phyloP scores from a whole-genome alignment of 2,797 vertebrate genomes.

The Chaunax sp. region DNA sequence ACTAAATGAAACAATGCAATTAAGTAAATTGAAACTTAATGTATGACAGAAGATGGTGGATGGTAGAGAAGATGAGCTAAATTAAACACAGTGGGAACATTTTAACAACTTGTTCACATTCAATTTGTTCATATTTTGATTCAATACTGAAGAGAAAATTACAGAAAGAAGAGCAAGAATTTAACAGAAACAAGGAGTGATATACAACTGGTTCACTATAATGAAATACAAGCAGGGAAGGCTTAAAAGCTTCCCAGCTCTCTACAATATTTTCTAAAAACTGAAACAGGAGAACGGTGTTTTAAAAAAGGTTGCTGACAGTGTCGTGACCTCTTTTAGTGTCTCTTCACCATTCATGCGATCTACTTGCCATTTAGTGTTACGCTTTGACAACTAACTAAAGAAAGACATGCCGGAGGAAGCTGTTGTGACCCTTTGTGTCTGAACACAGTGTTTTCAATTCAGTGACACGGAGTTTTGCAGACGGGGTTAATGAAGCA shows the following conservation, averaged over 20 bases:
- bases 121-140: constrained; percentile 25
- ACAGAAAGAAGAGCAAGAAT: constrained; percentile 18
- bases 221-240: constrained; percentile 14
- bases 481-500: constrained; percentile 1
- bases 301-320: neutral
- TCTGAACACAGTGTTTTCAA: neutral
- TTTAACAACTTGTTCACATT: constrained; percentile 39
- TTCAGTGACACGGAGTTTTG: constrained; percentile 3
- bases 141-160: constrained; percentile 38
- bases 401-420: no score
- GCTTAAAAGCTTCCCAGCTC: constrained; percentile 38
- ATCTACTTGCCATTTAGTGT: constrained; percentile 19
- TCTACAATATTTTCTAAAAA: constrained; percentile 8
- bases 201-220: constrained; percentile 11
- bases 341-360: neutral
- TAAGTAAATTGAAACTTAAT: constrained; percentile 1
- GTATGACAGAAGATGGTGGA: neutral
- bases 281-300: neutral
- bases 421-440: neutral
- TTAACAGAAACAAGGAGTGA: neutral
- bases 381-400: no score
- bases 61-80: constrained; percentile 13
- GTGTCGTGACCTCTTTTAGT: neutral
- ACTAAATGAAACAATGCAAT: constrained; percentile 1
- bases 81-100: constrained; percentile 28